These are phyloP conservation scores for Cremastinae sp. DNA, from an alignment of 2,888 invertebrate species.

Conservation along the genomic window DNA sequence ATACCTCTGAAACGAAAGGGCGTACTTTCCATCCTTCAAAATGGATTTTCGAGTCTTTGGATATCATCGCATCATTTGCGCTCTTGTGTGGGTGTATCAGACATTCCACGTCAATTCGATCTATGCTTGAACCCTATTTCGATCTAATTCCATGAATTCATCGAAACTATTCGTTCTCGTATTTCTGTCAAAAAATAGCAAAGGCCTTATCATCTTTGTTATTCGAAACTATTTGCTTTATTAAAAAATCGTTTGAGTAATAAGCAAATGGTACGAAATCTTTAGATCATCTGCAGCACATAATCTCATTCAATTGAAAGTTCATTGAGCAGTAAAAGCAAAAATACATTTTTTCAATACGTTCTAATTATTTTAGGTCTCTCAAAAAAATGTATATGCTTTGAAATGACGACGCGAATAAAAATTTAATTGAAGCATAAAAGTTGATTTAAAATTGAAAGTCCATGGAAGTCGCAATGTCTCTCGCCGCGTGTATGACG, in stretches of 20 bases:
- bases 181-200: background rate
- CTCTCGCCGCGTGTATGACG: slow-evolving; percentile 49
- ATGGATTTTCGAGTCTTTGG: background rate
- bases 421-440: background rate
- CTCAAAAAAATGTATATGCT: too few relatives aligned
- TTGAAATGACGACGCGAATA: too few relatives aligned
- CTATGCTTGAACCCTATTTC: background rate
- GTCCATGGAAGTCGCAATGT: slow-evolving; percentile 35
- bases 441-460: slow-evolving; percentile 1
- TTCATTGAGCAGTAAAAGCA: too few relatives aligned
- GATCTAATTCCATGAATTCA: background rate
- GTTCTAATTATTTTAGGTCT: too few relatives aligned
- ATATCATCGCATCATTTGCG: background rate
- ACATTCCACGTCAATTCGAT: slow-evolving; percentile 5
- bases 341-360: too few relatives aligned
- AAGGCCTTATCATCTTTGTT: too few relatives aligned
- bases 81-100: background rate
- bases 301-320: too few relatives aligned
- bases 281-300: background rate
- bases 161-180: too few relatives aligned
- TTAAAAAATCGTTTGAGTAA: too few relatives aligned
- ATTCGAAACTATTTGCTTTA: too few relatives aligned
- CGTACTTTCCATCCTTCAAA: slow-evolving; percentile 1
- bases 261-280: background rate
- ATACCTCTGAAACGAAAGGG: background rate